Evolutionary conservation across 92 coral and sea anemone genomes (phyloP).

Genomic region (Paragorgia papillata): DNA sequence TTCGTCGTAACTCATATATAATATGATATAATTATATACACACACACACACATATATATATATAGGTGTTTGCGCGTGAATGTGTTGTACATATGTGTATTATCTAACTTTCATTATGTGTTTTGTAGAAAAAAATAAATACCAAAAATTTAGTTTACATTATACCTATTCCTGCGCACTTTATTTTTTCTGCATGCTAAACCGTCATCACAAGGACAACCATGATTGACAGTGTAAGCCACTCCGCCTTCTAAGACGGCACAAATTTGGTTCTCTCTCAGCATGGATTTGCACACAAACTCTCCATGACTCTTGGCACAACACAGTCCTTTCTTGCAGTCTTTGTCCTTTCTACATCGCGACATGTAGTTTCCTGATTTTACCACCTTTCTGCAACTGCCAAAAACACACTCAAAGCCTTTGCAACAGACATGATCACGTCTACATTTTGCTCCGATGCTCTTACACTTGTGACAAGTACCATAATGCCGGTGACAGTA

Average conservation of each 20-base stretch:
- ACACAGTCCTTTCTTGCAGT: slow-evolving; percentile 83
- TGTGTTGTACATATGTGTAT: too few species aligned
- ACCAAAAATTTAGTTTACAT: background rate
- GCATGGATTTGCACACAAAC: slow-evolving; percentile 78
- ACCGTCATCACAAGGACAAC: slow-evolving; percentile 89
- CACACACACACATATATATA: too few species aligned
- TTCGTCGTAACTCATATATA: too few species aligned
- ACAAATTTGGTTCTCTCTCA: slow-evolving; percentile 78
- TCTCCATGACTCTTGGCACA: slow-evolving; percentile 96
- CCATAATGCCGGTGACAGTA: slow-evolving; percentile 95
- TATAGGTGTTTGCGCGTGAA: too few species aligned
- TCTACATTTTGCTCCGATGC: slow-evolving; percentile 70
- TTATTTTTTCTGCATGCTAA: slow-evolving; percentile 68
- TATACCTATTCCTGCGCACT: slow-evolving; percentile 19
- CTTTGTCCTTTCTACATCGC: slow-evolving; percentile 74
- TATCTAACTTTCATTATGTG: too few species aligned
- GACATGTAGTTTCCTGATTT: slow-evolving; percentile 70
- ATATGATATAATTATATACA: too few species aligned
- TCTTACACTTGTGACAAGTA: slow-evolving; percentile 80
- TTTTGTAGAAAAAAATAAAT: background rate
- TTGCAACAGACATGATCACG: slow-evolving; percentile 83
- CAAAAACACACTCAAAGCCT: slow-evolving; percentile 93
- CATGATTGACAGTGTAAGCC: slow-evolving; percentile 82
- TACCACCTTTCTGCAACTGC: slow-evolving; percentile 73
- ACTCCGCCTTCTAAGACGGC: slow-evolving; percentile 89